These are phyloP conservation scores for Cryptophagus acutangulus DNA, from an alignment of 2,888 invertebrate species.

Conservation along the genomic window DNA sequence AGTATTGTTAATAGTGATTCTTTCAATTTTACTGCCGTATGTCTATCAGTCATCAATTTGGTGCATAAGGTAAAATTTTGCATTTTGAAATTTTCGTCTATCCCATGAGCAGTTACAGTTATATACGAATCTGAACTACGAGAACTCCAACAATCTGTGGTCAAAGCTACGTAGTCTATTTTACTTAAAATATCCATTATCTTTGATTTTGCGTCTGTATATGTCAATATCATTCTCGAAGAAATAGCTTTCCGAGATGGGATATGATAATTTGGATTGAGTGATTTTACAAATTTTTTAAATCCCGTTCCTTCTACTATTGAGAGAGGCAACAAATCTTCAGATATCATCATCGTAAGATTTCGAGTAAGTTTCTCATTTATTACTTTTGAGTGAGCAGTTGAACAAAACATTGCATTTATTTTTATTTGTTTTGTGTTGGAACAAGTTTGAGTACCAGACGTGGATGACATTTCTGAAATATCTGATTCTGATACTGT, in stretches of 20 bases:
- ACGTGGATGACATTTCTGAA: too few relatives aligned
- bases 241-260: neutral
- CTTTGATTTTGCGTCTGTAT: too few relatives aligned
- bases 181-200: constrained; percentile 1
- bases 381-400: neutral
- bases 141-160: neutral
- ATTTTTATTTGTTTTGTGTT: neutral
- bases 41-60: neutral
- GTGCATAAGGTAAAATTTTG: neutral
- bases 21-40: neutral
- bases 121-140: neutral
- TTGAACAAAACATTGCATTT: neutral
- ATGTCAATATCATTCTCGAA: neutral
- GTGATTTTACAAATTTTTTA: neutral
- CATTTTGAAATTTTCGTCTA: neutral
- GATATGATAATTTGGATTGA: neutral
- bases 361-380: neutral
- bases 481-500: too few relatives aligned
- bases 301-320: neutral
- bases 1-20: neutral
- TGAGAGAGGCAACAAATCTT: neutral
- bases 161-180: neutral
- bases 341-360: neutral
- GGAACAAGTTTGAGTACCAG: neutral
- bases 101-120: neutral